Conservation (phyloP, 2,888 invertebrate genomes). For the Odontomyia ornata region DNA sequence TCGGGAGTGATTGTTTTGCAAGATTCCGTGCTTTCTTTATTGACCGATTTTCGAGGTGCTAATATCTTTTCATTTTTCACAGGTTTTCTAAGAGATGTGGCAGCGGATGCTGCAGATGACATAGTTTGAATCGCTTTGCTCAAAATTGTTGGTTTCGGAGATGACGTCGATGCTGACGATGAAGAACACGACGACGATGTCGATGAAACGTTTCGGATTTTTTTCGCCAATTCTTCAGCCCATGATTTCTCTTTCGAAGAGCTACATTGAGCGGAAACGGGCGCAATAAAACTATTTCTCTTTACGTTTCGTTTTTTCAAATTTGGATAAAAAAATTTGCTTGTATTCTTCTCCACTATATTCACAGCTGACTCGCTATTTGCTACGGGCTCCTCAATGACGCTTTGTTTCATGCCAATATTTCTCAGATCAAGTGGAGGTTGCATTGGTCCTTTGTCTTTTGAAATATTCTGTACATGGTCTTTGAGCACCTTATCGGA, state of each 20-base stretch:
- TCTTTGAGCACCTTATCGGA: slow-evolving; percentile 73
- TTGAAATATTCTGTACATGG: slow-evolving; percentile 63
- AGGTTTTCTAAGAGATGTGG: slow-evolving; percentile 1
- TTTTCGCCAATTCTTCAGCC: slow-evolving; percentile 53
- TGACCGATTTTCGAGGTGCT: slow-evolving; percentile 47
- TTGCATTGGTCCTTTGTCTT: slow-evolving; percentile 67
- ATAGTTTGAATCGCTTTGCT: slow-evolving; percentile 26
- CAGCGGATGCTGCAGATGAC: not conserved
- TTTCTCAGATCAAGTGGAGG: slow-evolving; percentile 71
- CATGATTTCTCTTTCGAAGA: slow-evolving; percentile 50
- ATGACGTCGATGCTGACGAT: not conserved
- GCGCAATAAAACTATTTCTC: slow-evolving; percentile 32
- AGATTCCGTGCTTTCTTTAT: slow-evolving; percentile 27
- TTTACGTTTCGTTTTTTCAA: slow-evolving; percentile 46
- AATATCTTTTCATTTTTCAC: slow-evolving; percentile 48
- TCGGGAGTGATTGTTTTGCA: slow-evolving; percentile 3
- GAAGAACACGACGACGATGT: not conserved
- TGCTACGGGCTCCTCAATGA: not conserved
- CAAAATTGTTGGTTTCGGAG: slow-evolving; percentile 32
- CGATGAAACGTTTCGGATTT: slow-evolving; percentile 44
- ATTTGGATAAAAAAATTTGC: slow-evolving; percentile 32
- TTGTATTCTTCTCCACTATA: slow-evolving; percentile 26
- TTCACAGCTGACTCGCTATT: not conserved
- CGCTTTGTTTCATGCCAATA: slow-evolving; percentile 53
- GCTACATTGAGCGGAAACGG: not conserved